Base-by-base conservation (phyloP, 2,113 vertebrate genomes). In the Castor canadensis region DNA sequence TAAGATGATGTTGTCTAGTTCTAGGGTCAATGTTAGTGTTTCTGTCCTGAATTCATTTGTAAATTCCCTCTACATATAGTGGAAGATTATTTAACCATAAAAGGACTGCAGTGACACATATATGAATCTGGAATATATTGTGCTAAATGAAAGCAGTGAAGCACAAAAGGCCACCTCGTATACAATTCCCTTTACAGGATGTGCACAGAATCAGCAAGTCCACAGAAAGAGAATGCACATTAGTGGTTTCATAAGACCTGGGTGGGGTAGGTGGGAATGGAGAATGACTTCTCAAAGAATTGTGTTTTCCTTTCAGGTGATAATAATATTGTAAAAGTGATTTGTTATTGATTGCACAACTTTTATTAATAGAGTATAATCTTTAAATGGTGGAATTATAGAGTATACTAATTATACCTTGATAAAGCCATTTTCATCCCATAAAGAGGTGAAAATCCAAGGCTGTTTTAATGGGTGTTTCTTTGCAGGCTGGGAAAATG, bases 401-500 rank as follows among this genome's bases (percentile, higher is more conserved):
- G n/a, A n/a, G n/a, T n/a, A n/a, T n/a, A n/a, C n/a, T n/a, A n/a
- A n/a, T n/a, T n/a, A 17, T 54, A 11, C 54, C 47, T 80, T 1
- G 2, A 71, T 80, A 40, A 90, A 15, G 20, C 40, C 22, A 0
- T 16, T 54, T 54, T 54, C 9, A 54, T 16, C 52, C 52, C 52
- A 9, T 54, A 9, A 54, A 17, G 52, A 54, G 52, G 11, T 13
- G 9, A 24, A 7, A 28, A 2, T 22, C 22, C 24, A 75, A 30
- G 54, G 22, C 1, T 13, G 11, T 38, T 16, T 40, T 35, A 22
- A 5, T 19, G 0, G 9, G 0, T 19, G 67, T 82, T 77, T 66
- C 54, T 49, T 67, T 0, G 47, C 89, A 96, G 92, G 38, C 47
- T 97, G 35, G 79, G 86, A 60, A 45, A 26, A 1, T 95, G 92